These are phyloP conservation scores for Dermatemys mawii DNA, from an alignment of 2,113 vertebrate species.

Conservation along the genomic window DNA sequence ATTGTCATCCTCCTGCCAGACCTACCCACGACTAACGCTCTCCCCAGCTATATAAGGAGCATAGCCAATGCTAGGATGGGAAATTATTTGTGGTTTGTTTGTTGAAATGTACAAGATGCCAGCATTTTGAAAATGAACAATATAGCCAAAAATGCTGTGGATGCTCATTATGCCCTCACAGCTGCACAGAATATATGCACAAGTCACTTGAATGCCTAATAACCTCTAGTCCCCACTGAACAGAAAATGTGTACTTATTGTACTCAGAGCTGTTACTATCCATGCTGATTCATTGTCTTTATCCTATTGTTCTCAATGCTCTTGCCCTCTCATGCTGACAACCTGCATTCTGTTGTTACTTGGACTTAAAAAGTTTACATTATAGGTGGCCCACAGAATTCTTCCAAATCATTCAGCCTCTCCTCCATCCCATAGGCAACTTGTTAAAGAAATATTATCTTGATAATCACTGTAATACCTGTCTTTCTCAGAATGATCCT, in stretches of 20 bases:
- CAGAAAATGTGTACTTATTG: neutral
- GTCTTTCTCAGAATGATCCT: neutral
- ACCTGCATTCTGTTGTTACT: neutral
- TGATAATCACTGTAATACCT: neutral
- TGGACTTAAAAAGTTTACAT: neutral
- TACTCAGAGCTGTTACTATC: neutral
- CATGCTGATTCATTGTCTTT: neutral
- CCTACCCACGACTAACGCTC: neutral
- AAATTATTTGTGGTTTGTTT: neutral
- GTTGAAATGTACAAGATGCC: neutral
- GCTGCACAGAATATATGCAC: neutral
- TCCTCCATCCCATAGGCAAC: neutral
- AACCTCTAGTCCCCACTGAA: neutral
- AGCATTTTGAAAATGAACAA: neutral
- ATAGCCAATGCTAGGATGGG: neutral
- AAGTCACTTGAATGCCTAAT: neutral
- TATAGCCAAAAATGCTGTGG: neutral
- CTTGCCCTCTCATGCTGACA: neutral
- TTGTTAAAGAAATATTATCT: neutral
- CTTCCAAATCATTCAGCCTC: neutral
- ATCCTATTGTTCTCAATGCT: neutral
- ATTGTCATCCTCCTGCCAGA: neutral
- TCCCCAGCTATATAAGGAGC: neutral
- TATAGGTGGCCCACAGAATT: neutral
- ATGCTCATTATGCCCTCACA: neutral